A percentile compares a stretch with the other conserved stretches of the same genome.
phyloP scores from a whole-genome alignment of 2,113 vertebrate genomes.

The Sialia sialis region DNA sequence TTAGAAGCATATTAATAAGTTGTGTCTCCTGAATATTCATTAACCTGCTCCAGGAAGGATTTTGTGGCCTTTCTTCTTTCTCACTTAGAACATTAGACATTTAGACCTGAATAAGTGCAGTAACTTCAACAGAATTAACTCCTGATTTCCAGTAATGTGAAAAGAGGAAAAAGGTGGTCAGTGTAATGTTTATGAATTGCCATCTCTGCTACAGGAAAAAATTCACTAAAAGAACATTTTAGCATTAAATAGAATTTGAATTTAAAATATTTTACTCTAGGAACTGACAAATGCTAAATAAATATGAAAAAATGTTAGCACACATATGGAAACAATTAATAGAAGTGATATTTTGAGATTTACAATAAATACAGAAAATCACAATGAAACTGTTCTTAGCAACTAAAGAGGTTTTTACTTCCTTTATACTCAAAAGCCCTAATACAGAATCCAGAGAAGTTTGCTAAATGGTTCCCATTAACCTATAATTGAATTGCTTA shows the following conservation, averaged over 20 bases:
- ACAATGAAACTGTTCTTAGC: not conserved
- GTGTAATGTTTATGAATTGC: not conserved
- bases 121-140: not conserved
- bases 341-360: not conserved
- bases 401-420: not conserved
- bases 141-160: not conserved
- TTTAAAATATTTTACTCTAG: not conserved
- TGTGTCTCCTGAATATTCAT: slow-evolving; percentile 46
- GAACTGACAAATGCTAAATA: not conserved
- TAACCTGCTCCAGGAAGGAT: not conserved
- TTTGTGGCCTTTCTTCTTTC: not conserved
- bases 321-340: not conserved
- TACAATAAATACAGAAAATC: not conserved
- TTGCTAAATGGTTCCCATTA: not conserved
- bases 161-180: not conserved
- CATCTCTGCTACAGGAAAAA: not conserved
- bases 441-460: not conserved
- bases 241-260: not conserved
- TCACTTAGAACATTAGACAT: not conserved
- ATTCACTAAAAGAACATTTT: not conserved
- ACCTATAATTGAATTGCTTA: not conserved
- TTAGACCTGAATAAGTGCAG: not conserved
- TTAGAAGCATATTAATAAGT: slow-evolving; percentile 53
- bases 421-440: not conserved
- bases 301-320: not conserved